Evolutionary conservation across 2,113 vertebrate genomes (phyloP).

Genomic region (Hypocryptadius cinnamomeus): DNA sequence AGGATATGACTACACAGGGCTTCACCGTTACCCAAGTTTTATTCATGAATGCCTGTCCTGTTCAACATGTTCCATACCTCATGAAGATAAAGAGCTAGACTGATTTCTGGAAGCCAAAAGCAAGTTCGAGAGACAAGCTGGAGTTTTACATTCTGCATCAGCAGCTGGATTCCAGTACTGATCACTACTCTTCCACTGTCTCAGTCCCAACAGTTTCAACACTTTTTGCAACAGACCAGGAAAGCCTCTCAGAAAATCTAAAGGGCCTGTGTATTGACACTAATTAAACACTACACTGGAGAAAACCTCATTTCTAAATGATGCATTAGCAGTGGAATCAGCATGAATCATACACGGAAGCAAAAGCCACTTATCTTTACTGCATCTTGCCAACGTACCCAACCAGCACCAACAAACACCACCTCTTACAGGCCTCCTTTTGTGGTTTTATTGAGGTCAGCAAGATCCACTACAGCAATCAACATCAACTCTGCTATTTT

Average conservation of each 20-base stretch:
- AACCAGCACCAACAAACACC: not conserved
- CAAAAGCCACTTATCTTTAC: not conserved
- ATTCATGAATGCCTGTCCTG: not conserved
- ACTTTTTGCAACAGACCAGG: not conserved
- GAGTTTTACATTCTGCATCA: not conserved
- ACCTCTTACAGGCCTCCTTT: not conserved
- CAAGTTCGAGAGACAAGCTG: not conserved
- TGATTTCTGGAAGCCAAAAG: not conserved
- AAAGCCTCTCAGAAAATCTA: not conserved
- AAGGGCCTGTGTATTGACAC: not conserved
- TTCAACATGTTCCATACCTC: not conserved
- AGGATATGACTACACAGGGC: not conserved
- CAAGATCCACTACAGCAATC: not conserved
- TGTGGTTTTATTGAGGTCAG: not conserved
- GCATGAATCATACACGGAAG: not conserved
- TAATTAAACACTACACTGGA: not conserved
- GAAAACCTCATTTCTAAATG: not conserved
- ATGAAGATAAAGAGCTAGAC: not conserved
- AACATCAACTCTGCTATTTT: not conserved
- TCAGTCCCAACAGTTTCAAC: not conserved
- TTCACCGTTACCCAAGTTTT: not conserved
- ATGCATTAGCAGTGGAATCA: not conserved
- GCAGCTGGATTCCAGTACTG: not conserved
- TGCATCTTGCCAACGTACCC: not conserved
- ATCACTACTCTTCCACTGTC: not conserved